Evolutionary conservation across 1,140 invertebrate species (phyloP), one percentile per base, ranked within the genome.

Genomic region (Drosophila ogumai): DNA sequence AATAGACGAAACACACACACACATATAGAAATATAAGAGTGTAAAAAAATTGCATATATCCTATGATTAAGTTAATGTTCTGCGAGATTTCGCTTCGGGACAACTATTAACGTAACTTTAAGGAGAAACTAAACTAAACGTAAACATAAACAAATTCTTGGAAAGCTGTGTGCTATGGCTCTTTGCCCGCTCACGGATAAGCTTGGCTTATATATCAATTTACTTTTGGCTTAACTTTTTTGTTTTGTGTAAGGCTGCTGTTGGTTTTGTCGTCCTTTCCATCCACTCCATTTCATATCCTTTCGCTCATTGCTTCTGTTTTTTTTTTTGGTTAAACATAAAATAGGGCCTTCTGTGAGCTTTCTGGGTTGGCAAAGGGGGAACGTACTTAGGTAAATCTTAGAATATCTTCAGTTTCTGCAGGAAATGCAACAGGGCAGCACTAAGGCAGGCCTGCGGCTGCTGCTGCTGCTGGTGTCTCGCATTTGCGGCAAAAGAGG

Each of bases 381-480:
- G 40, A 58, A 52, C 36, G 66, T 41, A 38, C 34, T 25, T 10
- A 38, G 15, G 19, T n/a, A 77, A 81, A 65, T 44, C 61, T 88
- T 82, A 91, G 60, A 91, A 91, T 64, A 91, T 91, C 77, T 91
- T 91, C 13, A 91, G 71, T 76, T 91, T 91, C 38, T 85, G 79
- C 25, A 91, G 66, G 57, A 91, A 82, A 59, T 73, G 75, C 66
- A 82, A 69, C 61, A 91, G 25, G 22, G 67, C 49, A 17, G 85
- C 85, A 65, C 76, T 84, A 17, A 90, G 61, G 58, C 84, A 90
- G 46, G 84, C 76, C 55, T 67, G 44, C 13, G 67, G 49, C 49
- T 17, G 49, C 65, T 81, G 52, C 13, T 54, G 52, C 65, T 82
- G 52, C 13, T 54, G 52, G 61, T 82, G 65, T 65, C 50, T 41